A percentile compares a stretch with the other conserved stretches of the same genome.
Conservation (phyloP, 2,797 vertebrate species). For the Serranus cabrilla region DNA sequence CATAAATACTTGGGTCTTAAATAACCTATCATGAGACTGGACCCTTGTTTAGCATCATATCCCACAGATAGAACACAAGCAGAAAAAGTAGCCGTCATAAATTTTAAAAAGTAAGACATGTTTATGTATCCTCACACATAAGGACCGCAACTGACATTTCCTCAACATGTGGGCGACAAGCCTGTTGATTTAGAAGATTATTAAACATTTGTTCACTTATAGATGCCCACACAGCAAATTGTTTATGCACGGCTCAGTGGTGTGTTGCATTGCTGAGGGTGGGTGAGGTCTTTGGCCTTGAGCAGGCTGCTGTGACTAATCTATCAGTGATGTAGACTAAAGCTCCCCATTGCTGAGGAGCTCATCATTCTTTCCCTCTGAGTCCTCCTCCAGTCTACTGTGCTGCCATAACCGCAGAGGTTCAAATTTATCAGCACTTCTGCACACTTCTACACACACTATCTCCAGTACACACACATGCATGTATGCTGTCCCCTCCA, state of each 20-base stretch:
- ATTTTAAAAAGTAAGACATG: conserved; percentile 6
- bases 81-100: neutral
- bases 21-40: conserved; percentile 52
- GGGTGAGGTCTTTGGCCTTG: conserved; percentile 60
- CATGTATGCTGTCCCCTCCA: conserved; percentile 1
- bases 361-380: conserved; percentile 82
- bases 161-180: conserved; percentile 6
- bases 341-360: conserved; percentile 71
- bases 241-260: conserved; percentile 13
- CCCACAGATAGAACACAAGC: conserved; percentile 22
- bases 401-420: conserved; percentile 51
- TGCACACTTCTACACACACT: conserved; percentile 16
- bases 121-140: conserved; percentile 25
- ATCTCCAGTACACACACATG: conserved; percentile 12
- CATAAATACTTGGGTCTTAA: conserved; percentile 51
- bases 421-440: conserved; percentile 55
- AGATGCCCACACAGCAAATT: conserved; percentile 3
- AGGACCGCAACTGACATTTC: conserved; percentile 17
- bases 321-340: conserved; percentile 69
- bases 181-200: conserved; percentile 8
- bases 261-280: conserved; percentile 45
- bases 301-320: conserved; percentile 71
- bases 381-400: conserved; percentile 56
- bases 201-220: neutral
- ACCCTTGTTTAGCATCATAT: conserved; percentile 44